phyloP scores from a whole-genome alignment of 2,888 invertebrate species.

The Ephialtes manifestator region DNA sequence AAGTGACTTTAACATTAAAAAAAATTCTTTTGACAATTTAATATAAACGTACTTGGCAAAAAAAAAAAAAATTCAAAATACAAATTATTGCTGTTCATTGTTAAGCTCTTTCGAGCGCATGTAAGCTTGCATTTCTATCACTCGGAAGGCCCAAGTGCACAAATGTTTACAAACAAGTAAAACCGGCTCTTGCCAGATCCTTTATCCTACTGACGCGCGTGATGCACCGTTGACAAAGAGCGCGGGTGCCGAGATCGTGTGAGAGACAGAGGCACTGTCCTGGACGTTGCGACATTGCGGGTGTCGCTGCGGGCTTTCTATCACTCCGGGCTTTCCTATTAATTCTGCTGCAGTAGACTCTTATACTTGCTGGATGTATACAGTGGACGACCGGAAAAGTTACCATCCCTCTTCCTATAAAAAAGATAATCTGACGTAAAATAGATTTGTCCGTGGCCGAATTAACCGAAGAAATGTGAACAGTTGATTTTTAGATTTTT shows the following conservation, averaged over 20 bases:
- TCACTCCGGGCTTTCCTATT: conserved; percentile 69
- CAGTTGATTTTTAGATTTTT: too few species aligned
- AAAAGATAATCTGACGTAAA: too few species aligned
- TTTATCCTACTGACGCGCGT: conserved; percentile 8
- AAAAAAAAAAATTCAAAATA: too few species aligned
- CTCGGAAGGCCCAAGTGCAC: background rate
- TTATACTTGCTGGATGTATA: conserved; percentile 45
- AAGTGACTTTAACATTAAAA: too few species aligned
- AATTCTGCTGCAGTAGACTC: conserved; percentile 61
- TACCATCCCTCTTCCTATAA: background rate
- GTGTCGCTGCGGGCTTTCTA: conserved; percentile 61
- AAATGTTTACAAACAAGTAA: background rate
- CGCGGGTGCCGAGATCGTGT: conserved; percentile 52
- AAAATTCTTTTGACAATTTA: too few species aligned
- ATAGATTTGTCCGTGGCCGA: too few species aligned
- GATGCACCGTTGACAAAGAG: conserved; percentile 27
- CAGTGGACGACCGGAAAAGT: background rate
- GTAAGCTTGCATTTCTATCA: background rate
- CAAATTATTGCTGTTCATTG: background rate
- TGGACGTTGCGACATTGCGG: conserved; percentile 51
- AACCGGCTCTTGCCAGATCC: background rate
- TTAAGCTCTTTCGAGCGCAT: background rate
- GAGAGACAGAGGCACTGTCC: conserved; percentile 34
- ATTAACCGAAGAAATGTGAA: too few species aligned
- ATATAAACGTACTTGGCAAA: too few species aligned